Evolutionary conservation across 2,113 vertebrate species (phyloP).

Genomic region (Misgurnus anguillicaudatus): DNA sequence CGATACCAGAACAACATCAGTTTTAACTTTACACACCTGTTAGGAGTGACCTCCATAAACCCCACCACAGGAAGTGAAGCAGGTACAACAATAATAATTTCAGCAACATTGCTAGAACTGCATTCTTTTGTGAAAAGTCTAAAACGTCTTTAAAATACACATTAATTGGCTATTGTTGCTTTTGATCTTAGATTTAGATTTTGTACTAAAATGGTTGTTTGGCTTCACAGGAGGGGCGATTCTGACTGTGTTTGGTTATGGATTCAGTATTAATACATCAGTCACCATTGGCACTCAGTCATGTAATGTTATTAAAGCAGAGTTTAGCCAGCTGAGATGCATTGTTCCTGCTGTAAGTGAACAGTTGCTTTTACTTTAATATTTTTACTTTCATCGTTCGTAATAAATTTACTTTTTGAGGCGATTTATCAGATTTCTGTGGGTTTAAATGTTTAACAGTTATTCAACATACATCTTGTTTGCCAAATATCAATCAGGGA

Average conservation of each 20-base stretch:
- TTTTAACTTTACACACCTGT: conserved; percentile 71
- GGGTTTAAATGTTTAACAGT: no score
- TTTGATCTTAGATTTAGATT: neutral
- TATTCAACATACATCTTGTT: no score
- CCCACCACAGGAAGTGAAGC: conserved; percentile 77
- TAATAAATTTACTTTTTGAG: no score
- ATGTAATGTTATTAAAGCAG: conserved; percentile 66
- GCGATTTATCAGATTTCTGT: no score
- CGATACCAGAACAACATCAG: conserved; percentile 25
- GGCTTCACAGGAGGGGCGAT: conserved; percentile 76
- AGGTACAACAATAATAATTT: conserved; percentile 66
- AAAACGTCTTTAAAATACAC: no score
- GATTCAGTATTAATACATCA: conserved; percentile 69
- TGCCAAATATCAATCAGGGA: no score
- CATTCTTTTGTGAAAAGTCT: no score
- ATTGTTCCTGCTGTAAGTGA: conserved; percentile 76
- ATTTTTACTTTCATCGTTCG: no score
- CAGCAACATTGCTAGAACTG: no score
- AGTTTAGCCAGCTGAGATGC: conserved; percentile 71
- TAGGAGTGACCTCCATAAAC: conserved; percentile 70
- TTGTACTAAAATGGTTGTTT: neutral
- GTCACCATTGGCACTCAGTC: conserved; percentile 68
- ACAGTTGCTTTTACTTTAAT: no score
- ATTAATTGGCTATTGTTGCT: neutral
- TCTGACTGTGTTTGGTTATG: conserved; percentile 78